Evolutionary conservation across 2,888 invertebrate species (phyloP).

Genomic region (Lutraria lutraria): DNA sequence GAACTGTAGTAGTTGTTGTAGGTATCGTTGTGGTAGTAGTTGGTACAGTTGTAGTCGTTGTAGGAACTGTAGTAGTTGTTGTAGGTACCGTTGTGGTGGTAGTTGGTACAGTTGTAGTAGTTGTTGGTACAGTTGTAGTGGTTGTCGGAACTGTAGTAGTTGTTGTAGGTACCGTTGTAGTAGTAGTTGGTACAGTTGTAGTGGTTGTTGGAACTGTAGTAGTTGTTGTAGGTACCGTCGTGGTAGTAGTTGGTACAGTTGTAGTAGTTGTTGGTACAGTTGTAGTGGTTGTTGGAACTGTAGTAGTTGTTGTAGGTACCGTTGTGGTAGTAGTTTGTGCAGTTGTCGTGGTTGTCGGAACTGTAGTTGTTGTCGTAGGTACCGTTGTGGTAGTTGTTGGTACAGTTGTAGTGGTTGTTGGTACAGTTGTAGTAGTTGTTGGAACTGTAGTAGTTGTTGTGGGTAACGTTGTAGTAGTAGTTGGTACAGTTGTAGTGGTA

Average conservation of each 20-base stretch:
- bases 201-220: neutral
- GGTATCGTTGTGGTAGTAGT: neutral
- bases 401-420: neutral
- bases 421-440: neutral
- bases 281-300: neutral
- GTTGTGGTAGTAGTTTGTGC: neutral
- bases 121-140: neutral
- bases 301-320: neutral
- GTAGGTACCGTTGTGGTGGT: neutral
- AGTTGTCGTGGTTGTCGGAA: neutral
- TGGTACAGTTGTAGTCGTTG: neutral
- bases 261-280: neutral
- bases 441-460: slow-evolving; percentile 22
- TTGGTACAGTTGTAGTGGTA: neutral
- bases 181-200: neutral
- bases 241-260: neutral
- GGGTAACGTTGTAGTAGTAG: slow-evolving; percentile 4
- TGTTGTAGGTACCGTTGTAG: neutral
- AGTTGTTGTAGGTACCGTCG: neutral
- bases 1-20: neutral
- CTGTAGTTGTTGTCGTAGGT: neutral
- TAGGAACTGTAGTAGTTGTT: neutral
- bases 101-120: neutral
- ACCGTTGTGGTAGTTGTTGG: slow-evolving; percentile 8
- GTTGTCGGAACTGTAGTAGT: neutral